These are phyloP conservation scores for Rhynchopsitta pachyrhyncha DNA, from an alignment of 2,113 vertebrate species.

Conservation along the genomic window DNA sequence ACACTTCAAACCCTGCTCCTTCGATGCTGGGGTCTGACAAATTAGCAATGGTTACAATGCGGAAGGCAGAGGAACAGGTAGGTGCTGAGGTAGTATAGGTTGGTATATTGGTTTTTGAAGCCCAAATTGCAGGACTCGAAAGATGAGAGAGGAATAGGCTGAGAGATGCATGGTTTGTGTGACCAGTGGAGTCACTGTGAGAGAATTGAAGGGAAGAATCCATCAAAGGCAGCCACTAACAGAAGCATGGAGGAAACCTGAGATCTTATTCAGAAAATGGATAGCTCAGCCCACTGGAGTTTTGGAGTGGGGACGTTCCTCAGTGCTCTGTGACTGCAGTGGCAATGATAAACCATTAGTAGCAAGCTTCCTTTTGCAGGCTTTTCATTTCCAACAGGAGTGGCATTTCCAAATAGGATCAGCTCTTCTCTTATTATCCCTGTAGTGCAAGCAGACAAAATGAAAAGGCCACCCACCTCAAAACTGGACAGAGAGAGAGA, in stretches of 20 bases:
- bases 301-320: not conserved
- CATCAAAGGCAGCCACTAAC: not conserved
- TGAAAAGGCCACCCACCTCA: not conserved
- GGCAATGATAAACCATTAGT: not conserved
- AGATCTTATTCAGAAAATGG: not conserved
- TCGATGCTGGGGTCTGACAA: not conserved
- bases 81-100: not conserved
- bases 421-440: not conserved
- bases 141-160: not conserved
- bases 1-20: not conserved
- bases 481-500: not conserved
- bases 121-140: not conserved
- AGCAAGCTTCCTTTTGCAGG: not conserved
- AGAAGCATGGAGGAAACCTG: not conserved
- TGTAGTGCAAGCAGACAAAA: rapidly evolving
- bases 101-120: not conserved
- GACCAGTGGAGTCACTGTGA: not conserved
- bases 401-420: not conserved
- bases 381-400: not conserved
- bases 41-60: not conserved
- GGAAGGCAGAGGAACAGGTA: not conserved
- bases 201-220: not conserved
- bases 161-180: not conserved
- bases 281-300: not conserved
- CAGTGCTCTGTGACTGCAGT: not conserved